phyloP scores from a whole-genome alignment of 2,797 vertebrate genomes.

The Distichodus sexfasciatus region DNA sequence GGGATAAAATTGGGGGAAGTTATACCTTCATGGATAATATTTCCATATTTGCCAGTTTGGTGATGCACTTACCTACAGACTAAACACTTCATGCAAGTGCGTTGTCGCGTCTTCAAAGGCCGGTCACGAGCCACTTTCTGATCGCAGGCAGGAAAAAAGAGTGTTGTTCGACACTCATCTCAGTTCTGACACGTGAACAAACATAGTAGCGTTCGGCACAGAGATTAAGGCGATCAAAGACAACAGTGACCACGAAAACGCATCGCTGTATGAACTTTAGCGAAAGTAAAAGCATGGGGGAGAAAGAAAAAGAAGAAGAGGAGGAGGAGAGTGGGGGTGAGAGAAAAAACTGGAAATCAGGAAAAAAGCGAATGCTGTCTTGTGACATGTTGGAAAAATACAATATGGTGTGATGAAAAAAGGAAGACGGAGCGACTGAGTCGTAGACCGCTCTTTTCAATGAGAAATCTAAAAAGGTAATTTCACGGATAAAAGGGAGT shows the following conservation, averaged over 20 bases:
- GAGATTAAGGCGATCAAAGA: constrained; percentile 74
- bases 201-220: constrained; percentile 68
- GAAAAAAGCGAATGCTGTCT: constrained; percentile 76
- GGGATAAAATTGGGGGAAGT: constrained; percentile 37
- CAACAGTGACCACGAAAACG: constrained; percentile 74
- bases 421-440: constrained; percentile 75
- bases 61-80: constrained; percentile 53
- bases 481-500: constrained; percentile 85
- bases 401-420: constrained; percentile 66
- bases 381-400: constrained; percentile 53
- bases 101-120: constrained; percentile 74
- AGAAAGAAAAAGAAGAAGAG: constrained; percentile 56
- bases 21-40: constrained; percentile 28
- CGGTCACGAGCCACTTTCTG: constrained; percentile 62
- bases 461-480: constrained; percentile 88
- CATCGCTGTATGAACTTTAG: constrained; percentile 69
- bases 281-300: too few species aligned
- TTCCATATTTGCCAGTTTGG: constrained; percentile 13
- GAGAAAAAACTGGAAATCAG: constrained; percentile 51
- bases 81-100: constrained; percentile 60
- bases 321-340: constrained; percentile 30
- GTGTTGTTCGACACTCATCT: constrained; percentile 64
- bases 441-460: constrained; percentile 80
- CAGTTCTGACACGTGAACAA: constrained; percentile 58
- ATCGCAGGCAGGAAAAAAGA: constrained; percentile 65